These are phyloP conservation scores for Tupaia tana DNA, from an alignment of 2,113 vertebrate species.

Conservation along the genomic window DNA sequence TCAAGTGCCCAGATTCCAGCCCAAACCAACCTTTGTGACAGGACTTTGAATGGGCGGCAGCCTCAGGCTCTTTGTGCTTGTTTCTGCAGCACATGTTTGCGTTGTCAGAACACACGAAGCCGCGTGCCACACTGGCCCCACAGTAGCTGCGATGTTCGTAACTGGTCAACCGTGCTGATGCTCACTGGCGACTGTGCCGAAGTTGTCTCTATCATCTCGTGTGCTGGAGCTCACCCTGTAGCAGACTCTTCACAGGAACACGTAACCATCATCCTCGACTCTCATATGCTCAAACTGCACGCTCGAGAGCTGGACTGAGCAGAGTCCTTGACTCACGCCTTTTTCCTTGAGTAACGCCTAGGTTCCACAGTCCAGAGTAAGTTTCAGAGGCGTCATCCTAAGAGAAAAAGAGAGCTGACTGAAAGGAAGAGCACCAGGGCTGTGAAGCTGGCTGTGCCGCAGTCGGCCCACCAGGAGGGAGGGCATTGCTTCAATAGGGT, in stretches of 20 bases:
- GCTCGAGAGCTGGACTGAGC: neutral
- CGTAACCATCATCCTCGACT: neutral
- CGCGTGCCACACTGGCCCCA: neutral
- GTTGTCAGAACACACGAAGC: neutral
- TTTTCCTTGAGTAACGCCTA: neutral
- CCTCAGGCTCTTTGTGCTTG: neutral
- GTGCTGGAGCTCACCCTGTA: neutral
- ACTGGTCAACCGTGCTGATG: neutral
- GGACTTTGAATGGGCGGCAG: neutral
- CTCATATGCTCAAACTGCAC: neutral
- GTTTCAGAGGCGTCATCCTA: no score
- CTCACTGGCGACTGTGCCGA: neutral
- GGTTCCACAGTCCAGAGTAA: no score
- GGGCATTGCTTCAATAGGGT: no score
- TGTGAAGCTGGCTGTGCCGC: no score
- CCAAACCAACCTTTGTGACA: neutral
- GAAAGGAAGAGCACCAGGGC: no score
- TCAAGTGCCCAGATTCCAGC: neutral
- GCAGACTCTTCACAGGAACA: neutral
- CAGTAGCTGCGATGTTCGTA: neutral
- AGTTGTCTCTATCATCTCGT: neutral
- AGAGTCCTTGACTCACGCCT: neutral
- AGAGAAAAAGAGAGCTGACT: no score
- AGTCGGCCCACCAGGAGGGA: no score
- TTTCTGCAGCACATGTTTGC: neutral